Evolutionary conservation across 2,113 vertebrate genomes (phyloP).

Genomic region (Strix aluco): DNA sequence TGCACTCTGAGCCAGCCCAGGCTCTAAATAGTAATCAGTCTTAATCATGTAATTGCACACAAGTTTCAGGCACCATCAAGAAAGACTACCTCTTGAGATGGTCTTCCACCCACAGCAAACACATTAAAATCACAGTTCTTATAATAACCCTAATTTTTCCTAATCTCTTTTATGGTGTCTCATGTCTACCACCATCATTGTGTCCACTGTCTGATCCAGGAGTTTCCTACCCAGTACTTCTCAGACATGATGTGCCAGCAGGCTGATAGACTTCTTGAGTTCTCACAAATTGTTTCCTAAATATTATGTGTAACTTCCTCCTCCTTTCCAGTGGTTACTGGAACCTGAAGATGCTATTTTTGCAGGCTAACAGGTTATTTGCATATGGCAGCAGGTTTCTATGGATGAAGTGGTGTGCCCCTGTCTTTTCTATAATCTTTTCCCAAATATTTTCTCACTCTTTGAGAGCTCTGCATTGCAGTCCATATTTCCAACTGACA

Average conservation of each 20-base stretch:
- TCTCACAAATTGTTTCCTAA: neutral
- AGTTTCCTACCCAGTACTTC: neutral
- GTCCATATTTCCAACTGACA: neutral
- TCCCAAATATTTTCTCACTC: neutral
- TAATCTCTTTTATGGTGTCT: neutral
- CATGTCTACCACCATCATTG: neutral
- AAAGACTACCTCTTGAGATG: neutral
- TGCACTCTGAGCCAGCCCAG: neutral
- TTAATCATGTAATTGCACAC: neutral
- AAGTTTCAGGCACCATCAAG: neutral
- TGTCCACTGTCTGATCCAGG: neutral
- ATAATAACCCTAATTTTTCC: neutral
- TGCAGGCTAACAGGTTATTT: neutral
- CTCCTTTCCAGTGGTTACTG: neutral
- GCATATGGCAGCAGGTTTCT: neutral
- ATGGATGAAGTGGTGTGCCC: neutral
- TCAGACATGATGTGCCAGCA: neutral
- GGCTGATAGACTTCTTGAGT: neutral
- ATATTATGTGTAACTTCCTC: neutral
- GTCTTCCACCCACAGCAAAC: neutral
- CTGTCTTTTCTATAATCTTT: neutral
- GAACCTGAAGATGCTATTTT: neutral
- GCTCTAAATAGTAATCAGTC: neutral
- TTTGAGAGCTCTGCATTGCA: neutral
- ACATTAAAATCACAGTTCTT: neutral